Base-by-base conservation (phyloP, 1,140 invertebrate genomes). In the Saccostrea glomerata region DNA sequence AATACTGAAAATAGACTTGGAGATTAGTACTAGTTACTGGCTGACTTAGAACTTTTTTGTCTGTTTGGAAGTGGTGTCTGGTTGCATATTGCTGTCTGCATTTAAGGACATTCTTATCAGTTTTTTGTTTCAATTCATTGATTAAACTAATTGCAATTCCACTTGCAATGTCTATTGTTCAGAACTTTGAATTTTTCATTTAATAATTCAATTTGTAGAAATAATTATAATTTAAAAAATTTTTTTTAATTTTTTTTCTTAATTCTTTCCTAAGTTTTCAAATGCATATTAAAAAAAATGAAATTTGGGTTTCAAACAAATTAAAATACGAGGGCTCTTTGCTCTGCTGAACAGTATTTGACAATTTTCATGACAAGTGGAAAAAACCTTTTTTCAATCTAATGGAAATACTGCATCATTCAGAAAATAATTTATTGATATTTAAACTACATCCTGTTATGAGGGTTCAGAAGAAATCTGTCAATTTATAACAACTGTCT, bases 21-120 rank as follows among this genome's bases (percentile, higher is more conserved):
- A 23, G 25, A 6, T 17, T 20, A 20, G 17, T 20, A 20, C 25
- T 77, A 30, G 23, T 77, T 77, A 30, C 11, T 77, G 70, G 30
- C 30, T 36, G 70, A 30, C 70, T 77, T 77, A 15, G 70, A 36
- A 23, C 36, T 36, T 77, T 25, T 77, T 77, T 77, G 70, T 77
- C 25, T 30, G 30, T 36, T 77, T 36, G 25, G n/a, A 73, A 73
- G 25, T 77, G 70, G 70, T 77, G 70, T 77, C 70, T 30, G 70
- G 70, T 77, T 77, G 70, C 70, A 77, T 77, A 77, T 77, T 77
- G 25, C 70, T 77, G 70, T 77, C 70, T 77, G 70, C 70, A 77
- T 77, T 25, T 77, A 77, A 77, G 70, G 70, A 77, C 70, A 77
- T 77, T 77, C 70, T 77, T 36, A 77, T 77, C 70, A 77, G 70